Evolutionary conservation across 2,888 invertebrate genomes (phyloP).

Genomic region (Luperina nickerlii): DNA sequence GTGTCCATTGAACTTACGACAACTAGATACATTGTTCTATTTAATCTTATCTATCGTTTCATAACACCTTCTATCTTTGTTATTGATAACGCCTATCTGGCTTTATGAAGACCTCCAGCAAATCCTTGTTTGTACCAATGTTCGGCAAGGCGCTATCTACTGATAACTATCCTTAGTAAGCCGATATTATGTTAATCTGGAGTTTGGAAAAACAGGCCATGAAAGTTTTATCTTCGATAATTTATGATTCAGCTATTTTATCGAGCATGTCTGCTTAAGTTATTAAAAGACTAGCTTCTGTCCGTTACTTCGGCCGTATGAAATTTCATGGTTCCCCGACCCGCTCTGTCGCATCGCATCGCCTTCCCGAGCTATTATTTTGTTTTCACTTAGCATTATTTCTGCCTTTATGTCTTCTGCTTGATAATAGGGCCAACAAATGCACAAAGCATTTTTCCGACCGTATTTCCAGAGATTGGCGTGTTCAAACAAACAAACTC

Average conservation of each 20-base stretch:
- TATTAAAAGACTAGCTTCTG: not conserved
- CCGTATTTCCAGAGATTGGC: too few species aligned
- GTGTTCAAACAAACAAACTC: too few species aligned
- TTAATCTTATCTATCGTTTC: constrained; percentile 9
- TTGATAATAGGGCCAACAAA: too few species aligned
- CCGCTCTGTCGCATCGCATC: not conserved
- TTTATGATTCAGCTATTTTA: not conserved
- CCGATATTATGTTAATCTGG: not conserved
- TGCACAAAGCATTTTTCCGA: too few species aligned
- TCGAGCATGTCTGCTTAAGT: not conserved
- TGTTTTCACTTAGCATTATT: too few species aligned
- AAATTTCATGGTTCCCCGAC: not conserved
- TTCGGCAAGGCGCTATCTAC: not conserved
- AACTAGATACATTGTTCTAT: constrained; percentile 16
- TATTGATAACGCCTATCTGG: not conserved
- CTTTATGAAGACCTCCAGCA: not conserved
- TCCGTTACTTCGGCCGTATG: not conserved
- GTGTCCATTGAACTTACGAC: constrained; percentile 31
- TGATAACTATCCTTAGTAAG: not conserved
- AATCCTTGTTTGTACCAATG: too few species aligned
- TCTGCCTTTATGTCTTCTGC: not conserved
- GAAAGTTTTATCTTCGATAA: not conserved
- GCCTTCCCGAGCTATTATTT: not conserved
- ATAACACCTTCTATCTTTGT: constrained; percentile 12
- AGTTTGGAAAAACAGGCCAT: not conserved